phyloP scores from a whole-genome alignment of 2,888 invertebrate species.

The Podotricha telesiphe region DNA sequence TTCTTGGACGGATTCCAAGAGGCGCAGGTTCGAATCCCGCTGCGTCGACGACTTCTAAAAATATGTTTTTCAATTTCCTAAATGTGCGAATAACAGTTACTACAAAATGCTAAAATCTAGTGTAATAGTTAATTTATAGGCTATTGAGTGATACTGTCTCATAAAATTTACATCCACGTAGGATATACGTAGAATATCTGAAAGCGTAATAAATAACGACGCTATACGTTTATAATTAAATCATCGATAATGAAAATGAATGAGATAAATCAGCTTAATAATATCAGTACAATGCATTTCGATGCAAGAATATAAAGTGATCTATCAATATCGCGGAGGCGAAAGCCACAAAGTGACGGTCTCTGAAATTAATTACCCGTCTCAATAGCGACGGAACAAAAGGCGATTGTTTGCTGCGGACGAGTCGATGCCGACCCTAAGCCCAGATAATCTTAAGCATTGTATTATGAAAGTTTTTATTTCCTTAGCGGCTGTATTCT shows the following conservation, averaged over 20 bases:
- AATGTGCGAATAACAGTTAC: no score
- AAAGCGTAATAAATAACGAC: background rate
- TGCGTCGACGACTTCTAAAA: no score
- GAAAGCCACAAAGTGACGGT: constrained; percentile 44
- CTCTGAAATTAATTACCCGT: constrained; percentile 75
- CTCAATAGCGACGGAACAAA: constrained; percentile 72
- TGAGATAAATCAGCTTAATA: constrained; percentile 28
- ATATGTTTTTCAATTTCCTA: no score
- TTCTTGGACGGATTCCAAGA: no score
- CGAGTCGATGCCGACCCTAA: constrained; percentile 30
- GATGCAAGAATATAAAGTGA: constrained; percentile 20
- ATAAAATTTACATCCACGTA: background rate
- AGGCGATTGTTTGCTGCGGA: constrained; percentile 62
- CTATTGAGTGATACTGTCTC: no score
- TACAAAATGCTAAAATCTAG: no score
- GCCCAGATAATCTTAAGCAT: constrained; percentile 27
- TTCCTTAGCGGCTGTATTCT: constrained; percentile 15
- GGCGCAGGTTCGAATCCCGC: no score
- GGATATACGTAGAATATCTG: background rate
- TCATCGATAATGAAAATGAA: constrained; percentile 28
- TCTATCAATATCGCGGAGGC: constrained; percentile 31
- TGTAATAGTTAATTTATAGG: no score
- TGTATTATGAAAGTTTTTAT: constrained; percentile 30
- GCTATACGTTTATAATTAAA: constrained; percentile 18
- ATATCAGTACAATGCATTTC: constrained; percentile 14